Base-by-base conservation (phyloP, 2,888 invertebrate species). In the Cataglyphis cursor region DNA sequence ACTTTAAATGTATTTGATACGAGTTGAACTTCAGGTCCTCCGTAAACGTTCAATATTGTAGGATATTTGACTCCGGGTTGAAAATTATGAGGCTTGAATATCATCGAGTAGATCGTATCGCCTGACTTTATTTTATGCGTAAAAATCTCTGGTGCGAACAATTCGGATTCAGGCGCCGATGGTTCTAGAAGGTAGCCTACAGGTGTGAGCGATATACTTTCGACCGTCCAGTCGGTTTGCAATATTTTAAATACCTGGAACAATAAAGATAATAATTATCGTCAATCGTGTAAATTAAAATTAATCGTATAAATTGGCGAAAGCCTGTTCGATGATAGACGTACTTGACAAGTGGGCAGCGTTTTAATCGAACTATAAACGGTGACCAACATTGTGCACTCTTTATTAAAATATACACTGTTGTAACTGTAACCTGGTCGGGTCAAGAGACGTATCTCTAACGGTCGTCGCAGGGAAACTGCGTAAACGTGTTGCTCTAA, bases 21-120 rank as follows among this genome's bases (percentile, higher is more conserved):
- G 57, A 99, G 96, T 95, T 99, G 99, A 68, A 99, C 99, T 95
- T 99, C 99, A 0, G 99, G 99, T 0, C 99, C 99, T 3, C 99
- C 99, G 94, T 99, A 99, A 76, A 99, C 98, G 95, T 99, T 99
- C 72, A 99, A 96, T 84, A 99, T 97, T 21, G 99, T 99, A 0
- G 99, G 99, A 95, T 99, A 98, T 85, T 97, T 97, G 18, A 95
- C 95, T 9, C 96, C 96, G 0, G 96, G 95, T 90, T 96, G 96
- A 91, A 96, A 97, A 93, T 96, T 96, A 93, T 97, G 97, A 2
- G 98, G 98, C 92, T 98, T 97, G 95, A 99, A 99, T 87, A 99
- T 97, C 97, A 99, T 98, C 65, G 99, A 98, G 92, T 97, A 97
- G 81, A 98, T 95, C 21, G 96, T 96, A 90, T 97, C 97, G 8